Evolutionary conservation across 2,113 vertebrate genomes (phyloP).

Genomic region (Neogobius melanostomus): DNA sequence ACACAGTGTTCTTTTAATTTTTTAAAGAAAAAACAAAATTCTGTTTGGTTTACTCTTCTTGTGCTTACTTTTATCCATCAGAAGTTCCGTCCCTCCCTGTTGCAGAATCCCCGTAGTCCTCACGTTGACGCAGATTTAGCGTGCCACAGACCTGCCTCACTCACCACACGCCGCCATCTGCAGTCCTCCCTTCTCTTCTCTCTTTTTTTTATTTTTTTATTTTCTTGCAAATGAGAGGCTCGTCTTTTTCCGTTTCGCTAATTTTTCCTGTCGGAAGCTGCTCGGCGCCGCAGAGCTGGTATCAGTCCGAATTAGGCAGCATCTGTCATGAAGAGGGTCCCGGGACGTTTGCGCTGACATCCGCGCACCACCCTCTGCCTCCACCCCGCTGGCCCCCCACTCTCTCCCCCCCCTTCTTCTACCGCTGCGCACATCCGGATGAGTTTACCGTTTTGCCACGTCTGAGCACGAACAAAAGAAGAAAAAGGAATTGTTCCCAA

Average conservation of each 20-base stretch:
- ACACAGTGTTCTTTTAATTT: too few relatives aligned
- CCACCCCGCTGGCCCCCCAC: background rate
- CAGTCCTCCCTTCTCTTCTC: slow-evolving; percentile 29
- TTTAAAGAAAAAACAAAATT: too few relatives aligned
- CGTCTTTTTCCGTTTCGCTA: slow-evolving; percentile 47
- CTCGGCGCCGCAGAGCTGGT: slow-evolving; percentile 25
- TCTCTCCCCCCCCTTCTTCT: background rate
- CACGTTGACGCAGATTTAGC: slow-evolving; percentile 50
- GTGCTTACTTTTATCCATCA: background rate
- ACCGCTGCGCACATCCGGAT: background rate
- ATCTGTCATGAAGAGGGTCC: slow-evolving; percentile 63
- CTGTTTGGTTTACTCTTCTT: too few relatives aligned
- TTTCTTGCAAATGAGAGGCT: slow-evolving; percentile 48
- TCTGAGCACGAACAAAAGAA: background rate
- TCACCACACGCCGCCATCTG: slow-evolving; percentile 37
- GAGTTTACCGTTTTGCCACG: background rate
- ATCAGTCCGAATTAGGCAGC: slow-evolving; percentile 62
- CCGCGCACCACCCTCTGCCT: slow-evolving; percentile 21
- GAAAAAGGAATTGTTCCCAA: background rate
- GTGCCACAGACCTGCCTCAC: slow-evolving; percentile 35
- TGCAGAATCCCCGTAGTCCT: background rate
- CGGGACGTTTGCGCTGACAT: slow-evolving; percentile 34
- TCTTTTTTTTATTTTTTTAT: background rate
- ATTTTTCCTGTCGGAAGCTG: slow-evolving; percentile 41
- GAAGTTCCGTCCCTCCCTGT: background rate